Evolutionary conservation across 2,888 invertebrate genomes (phyloP).

Genomic region (Trachelus stipa): DNA sequence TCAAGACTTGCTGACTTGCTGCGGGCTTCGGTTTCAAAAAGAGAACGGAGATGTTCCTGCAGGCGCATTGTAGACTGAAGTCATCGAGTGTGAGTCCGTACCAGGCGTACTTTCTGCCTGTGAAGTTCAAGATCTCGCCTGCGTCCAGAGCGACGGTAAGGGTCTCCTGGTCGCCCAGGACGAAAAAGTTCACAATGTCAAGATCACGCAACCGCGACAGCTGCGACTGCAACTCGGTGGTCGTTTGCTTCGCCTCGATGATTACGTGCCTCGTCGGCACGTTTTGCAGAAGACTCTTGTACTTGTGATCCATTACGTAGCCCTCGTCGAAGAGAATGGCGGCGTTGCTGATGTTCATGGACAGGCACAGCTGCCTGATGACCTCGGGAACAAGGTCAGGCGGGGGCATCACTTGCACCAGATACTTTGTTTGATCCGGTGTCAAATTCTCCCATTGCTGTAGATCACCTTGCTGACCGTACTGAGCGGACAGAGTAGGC

Average conservation of each 20-base stretch:
- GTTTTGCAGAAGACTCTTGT: constrained; percentile 89
- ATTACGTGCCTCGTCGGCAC: constrained; percentile 92
- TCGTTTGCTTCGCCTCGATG: constrained; percentile 72
- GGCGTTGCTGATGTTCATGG: constrained; percentile 86
- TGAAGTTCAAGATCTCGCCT: constrained; percentile 81
- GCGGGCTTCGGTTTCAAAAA: constrained; percentile 80
- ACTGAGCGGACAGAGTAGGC: constrained; percentile 87
- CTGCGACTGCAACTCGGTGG: constrained; percentile 74
- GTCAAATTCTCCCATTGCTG: constrained; percentile 84
- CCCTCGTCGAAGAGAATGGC: constrained; percentile 91
- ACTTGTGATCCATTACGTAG: constrained; percentile 94
- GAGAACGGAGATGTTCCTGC: constrained; percentile 82
- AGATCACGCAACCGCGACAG: constrained; percentile 80
- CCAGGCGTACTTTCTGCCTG: constrained; percentile 89
- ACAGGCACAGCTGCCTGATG: constrained; percentile 82
- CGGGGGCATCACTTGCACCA: constrained; percentile 87
- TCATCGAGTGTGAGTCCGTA: constrained; percentile 84
- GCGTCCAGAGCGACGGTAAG: constrained; percentile 78
- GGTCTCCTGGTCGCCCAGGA: constrained; percentile 80
- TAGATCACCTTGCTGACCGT: constrained; percentile 86
- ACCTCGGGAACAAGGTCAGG: constrained; percentile 87
- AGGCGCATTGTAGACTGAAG: constrained; percentile 76
- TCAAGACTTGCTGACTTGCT: constrained; percentile 72
- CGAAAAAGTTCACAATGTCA: constrained; percentile 91
- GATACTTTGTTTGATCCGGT: constrained; percentile 77